Percentiles rank a stretch among this genome's conserved stretches.
Evolutionary conservation across 2,797 vertebrate species (phyloP).

Genomic region (Hypotaenidia okinawae): DNA sequence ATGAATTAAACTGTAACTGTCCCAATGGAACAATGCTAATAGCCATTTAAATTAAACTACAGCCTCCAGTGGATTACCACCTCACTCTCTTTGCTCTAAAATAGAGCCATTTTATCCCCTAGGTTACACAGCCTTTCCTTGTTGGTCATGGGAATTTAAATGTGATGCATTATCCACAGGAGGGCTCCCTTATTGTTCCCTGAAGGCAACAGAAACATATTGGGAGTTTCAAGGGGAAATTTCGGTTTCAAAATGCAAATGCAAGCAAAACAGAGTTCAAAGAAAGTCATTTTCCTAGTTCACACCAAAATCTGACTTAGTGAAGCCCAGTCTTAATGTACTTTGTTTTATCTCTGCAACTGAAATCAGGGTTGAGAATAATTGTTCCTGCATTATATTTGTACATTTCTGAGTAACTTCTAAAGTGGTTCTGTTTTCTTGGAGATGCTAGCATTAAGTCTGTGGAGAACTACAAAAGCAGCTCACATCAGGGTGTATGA

Average conservation of each 20-base stretch:
- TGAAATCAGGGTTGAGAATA: background rate
- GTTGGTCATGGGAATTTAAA: slow-evolving; percentile 47
- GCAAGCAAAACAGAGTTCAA: background rate
- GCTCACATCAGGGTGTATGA: background rate
- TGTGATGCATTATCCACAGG: slow-evolving; percentile 53
- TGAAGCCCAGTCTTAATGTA: background rate
- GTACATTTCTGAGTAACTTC: background rate
- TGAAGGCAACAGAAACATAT: slow-evolving; percentile 41
- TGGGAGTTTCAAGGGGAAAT: slow-evolving; percentile 56
- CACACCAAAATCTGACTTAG: background rate
- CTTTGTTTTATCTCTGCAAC: slow-evolving; percentile 50
- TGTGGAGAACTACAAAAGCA: slow-evolving; percentile 42
- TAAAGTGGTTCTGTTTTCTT: slow-evolving; percentile 17
- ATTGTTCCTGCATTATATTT: background rate
- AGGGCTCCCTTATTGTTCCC: slow-evolving; percentile 62
- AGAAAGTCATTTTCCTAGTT: slow-evolving; percentile 21
- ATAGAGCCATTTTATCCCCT: slow-evolving; percentile 36
- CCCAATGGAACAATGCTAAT: slow-evolving; percentile 55
- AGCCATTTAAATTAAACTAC: slow-evolving; percentile 66
- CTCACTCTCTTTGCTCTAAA: slow-evolving; percentile 32
- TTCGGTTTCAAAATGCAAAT: slow-evolving; percentile 58
- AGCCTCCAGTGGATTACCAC: slow-evolving; percentile 34
- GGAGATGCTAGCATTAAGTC: background rate
- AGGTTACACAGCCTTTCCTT: slow-evolving; percentile 46
- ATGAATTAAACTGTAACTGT: slow-evolving; percentile 51